Conservation (phyloP, 2,888 invertebrate genomes). For the Malacosoma neustria region DNA sequence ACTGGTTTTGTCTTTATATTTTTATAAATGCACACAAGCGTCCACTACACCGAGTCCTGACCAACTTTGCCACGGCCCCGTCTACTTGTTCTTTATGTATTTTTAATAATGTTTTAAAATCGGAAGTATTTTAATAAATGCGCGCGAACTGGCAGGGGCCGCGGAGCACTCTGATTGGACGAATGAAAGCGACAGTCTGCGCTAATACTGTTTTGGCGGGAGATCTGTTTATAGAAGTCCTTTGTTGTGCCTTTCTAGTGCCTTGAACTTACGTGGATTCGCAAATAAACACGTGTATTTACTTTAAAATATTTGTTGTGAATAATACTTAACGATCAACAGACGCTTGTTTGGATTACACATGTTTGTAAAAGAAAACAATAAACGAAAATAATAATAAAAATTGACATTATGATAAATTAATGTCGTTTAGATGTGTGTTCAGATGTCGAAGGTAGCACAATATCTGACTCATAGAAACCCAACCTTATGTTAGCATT, state of each 20-base stretch:
- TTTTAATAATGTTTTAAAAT: constrained; percentile 37
- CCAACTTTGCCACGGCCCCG: constrained; percentile 31
- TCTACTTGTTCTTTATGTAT: constrained; percentile 41
- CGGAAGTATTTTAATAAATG: constrained; percentile 49
- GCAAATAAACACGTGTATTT: constrained; percentile 2
- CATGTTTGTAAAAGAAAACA: background rate
- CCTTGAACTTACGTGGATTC: constrained; percentile 18
- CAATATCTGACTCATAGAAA: too few species aligned
- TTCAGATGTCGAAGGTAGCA: too few species aligned
- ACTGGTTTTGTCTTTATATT: constrained; percentile 33
- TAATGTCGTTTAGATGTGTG: too few species aligned
- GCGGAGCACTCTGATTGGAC: constrained; percentile 61
- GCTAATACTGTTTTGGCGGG: constrained; percentile 43
- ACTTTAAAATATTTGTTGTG: constrained; percentile 3
- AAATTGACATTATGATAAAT: too few species aligned
- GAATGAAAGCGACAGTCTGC: constrained; percentile 25
- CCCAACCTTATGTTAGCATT: too few species aligned
- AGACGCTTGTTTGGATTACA: background rate
- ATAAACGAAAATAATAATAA: background rate
- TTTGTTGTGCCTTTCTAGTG: constrained; percentile 25
- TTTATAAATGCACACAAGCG: constrained; percentile 29
- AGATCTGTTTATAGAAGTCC: constrained; percentile 35
- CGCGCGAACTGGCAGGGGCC: constrained; percentile 53
- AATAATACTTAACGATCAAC: background rate
- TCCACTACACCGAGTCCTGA: constrained; percentile 35